Percentiles rank a stretch among this genome's conserved stretches.
These are phyloP conservation scores for Cryptocheilus praepositus DNA, from an alignment of 2,888 invertebrate genomes.

Conservation along the genomic window DNA sequence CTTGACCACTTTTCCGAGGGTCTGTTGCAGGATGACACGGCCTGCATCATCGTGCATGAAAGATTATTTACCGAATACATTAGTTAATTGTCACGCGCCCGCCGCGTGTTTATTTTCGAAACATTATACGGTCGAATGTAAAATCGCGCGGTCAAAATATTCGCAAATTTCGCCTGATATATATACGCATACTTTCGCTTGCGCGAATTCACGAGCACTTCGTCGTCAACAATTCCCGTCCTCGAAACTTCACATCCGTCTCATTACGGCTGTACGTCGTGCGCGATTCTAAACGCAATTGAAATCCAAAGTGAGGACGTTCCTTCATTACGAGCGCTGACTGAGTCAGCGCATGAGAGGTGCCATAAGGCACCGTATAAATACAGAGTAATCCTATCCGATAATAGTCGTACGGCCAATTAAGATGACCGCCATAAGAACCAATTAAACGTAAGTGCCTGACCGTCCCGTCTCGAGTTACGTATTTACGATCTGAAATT, in stretches of 20 bases:
- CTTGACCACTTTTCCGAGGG: slow-evolving; percentile 38
- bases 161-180: too few species aligned
- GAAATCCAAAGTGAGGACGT: slow-evolving; percentile 20
- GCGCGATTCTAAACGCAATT: background rate
- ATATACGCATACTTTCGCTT: too few species aligned
- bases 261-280: background rate
- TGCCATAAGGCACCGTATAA: slow-evolving; percentile 52
- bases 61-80: too few species aligned
- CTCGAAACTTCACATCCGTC: slow-evolving; percentile 39
- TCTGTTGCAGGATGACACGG: slow-evolving; percentile 30
- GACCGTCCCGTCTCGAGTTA: slow-evolving; percentile 53
- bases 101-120: too few species aligned
- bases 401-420: slow-evolving; percentile 63
- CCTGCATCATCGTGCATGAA: too few species aligned
- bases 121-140: too few species aligned
- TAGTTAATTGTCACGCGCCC: too few species aligned
- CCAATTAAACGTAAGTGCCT: slow-evolving; percentile 60
- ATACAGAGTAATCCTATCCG: slow-evolving; percentile 60
- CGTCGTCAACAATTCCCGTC: background rate
- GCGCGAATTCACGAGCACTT: too few species aligned
- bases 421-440: slow-evolving; percentile 59
- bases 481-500: slow-evolving; percentile 65
- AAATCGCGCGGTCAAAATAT: too few species aligned
- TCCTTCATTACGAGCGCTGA: slow-evolving; percentile 23
- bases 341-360: slow-evolving; percentile 39